Conservation (phyloP, 2,888 invertebrate genomes). For the Priocnemis perturbator region DNA sequence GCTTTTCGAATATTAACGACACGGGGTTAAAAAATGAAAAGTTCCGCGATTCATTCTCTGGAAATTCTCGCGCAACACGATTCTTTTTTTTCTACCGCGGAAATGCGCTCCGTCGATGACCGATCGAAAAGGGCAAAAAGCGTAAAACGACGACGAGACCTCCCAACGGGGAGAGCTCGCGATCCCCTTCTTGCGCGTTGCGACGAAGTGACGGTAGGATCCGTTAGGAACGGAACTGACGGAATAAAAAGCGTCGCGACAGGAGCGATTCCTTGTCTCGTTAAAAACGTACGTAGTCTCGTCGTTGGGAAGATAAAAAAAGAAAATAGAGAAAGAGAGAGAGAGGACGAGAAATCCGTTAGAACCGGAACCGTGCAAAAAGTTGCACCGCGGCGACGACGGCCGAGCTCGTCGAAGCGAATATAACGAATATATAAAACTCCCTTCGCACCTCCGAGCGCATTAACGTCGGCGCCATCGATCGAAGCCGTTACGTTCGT, state of each 20-base stretch:
- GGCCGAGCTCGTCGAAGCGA: not conserved
- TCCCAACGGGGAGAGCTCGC: not conserved
- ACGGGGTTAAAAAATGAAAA: too few species aligned
- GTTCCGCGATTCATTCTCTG: too few species aligned
- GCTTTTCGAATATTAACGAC: too few species aligned
- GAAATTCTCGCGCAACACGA: too few species aligned
- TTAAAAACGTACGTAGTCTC: too few species aligned
- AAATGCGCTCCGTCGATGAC: too few species aligned
- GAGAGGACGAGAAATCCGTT: constrained; percentile 1
- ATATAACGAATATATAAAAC: constrained; percentile 4
- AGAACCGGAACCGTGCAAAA: constrained; percentile 5
- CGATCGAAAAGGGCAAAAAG: too few species aligned
- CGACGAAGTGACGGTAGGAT: not conserved
- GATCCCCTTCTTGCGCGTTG: not conserved
- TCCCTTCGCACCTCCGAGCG: constrained; percentile 9
- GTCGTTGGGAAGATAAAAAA: constrained; percentile 5
- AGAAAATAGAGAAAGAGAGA: not conserved
- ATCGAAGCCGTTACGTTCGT: constrained; percentile 3
- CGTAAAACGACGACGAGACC: too few species aligned
- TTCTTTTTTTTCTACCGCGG: too few species aligned
- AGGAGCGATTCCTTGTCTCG: too few species aligned
- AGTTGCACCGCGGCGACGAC: not conserved
- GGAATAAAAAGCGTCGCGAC: too few species aligned
- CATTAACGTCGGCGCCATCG: constrained; percentile 1
- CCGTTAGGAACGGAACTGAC: too few species aligned